Evolutionary conservation across 2,113 vertebrate genomes (phyloP).

Genomic region (Microtus montanus): DNA sequence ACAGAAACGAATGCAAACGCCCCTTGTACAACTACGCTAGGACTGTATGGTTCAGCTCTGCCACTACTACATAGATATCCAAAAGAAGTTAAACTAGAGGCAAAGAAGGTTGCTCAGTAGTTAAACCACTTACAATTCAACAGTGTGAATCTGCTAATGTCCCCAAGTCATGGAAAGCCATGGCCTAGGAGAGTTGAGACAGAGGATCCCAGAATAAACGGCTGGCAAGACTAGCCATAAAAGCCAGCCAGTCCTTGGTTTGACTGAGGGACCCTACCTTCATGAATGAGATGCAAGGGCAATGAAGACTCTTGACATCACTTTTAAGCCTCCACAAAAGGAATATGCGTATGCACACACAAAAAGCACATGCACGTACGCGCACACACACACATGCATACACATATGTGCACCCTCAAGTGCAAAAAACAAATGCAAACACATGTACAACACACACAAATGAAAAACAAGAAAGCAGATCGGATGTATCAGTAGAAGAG

Average conservation of each 20-base stretch:
- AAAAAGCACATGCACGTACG: neutral
- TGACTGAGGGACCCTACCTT: neutral
- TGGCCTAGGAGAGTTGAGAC: neutral
- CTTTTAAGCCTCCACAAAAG: neutral
- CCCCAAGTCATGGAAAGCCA: neutral
- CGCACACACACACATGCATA: too few species aligned
- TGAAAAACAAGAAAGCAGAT: neutral
- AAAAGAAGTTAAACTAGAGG: neutral
- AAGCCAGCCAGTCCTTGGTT: neutral
- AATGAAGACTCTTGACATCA: neutral
- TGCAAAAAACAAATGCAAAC: neutral
- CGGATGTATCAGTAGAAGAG: neutral
- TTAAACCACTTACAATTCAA: neutral
- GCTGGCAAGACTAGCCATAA: too few species aligned
- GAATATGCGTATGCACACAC: neutral
- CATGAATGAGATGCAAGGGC: neutral
- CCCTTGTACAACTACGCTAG: neutral
- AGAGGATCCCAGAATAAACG: too few species aligned
- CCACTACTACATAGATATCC: too few species aligned
- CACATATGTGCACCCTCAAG: neutral
- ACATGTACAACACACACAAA: neutral
- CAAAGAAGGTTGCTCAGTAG: neutral
- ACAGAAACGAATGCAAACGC: neutral
- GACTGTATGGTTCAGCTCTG: neutral
- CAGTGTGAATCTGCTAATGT: neutral